Conservation (phyloP, 2,113 vertebrate genomes). For the Gavialis gangeticus region DNA sequence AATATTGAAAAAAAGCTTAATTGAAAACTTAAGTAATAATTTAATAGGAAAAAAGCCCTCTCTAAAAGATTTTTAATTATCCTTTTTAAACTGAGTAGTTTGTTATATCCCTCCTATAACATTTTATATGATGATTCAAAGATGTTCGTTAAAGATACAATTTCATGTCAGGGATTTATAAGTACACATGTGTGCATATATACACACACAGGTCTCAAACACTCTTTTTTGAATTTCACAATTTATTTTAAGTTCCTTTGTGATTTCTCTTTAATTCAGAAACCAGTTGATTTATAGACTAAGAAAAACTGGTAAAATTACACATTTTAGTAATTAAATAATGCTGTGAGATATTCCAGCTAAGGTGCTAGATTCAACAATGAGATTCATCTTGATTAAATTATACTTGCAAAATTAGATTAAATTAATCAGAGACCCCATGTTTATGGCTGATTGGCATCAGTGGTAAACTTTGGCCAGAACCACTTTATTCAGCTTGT, state of each 20-base stretch:
- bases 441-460: background rate
- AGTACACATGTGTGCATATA: too few relatives aligned
- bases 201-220: too few relatives aligned
- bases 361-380: background rate
- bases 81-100: too few relatives aligned
- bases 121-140: too few relatives aligned
- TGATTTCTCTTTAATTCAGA: background rate
- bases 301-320: background rate
- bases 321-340: background rate
- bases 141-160: too few relatives aligned
- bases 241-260: background rate
- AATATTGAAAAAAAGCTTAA: too few relatives aligned
- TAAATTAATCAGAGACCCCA: background rate
- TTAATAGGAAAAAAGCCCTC: too few relatives aligned
- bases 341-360: background rate
- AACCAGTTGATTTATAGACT: too few relatives aligned
- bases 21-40: too few relatives aligned
- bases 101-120: too few relatives aligned
- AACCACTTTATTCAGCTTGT: background rate
- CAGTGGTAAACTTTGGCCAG: background rate
- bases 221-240: too few relatives aligned
- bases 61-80: too few relatives aligned
- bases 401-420: background rate
- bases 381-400: background rate
- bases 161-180: background rate